Evolutionary conservation across 2,888 invertebrate genomes (phyloP), one percentile per base, ranked within the genome.

Genomic region (Nebria salina): DNA sequence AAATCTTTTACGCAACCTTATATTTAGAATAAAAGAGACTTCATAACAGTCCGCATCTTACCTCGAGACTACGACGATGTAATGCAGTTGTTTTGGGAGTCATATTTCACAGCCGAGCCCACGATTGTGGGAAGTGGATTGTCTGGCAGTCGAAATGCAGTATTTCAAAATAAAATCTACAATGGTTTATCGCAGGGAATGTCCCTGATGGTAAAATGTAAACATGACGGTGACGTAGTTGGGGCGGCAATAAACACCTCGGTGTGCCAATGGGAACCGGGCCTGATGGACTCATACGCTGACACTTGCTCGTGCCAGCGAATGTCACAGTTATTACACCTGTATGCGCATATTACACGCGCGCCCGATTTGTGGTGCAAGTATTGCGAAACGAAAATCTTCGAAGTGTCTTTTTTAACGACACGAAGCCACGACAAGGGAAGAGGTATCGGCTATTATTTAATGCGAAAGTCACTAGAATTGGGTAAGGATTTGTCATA

Each of bases 101-200:
- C 90, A 68, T 91, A 89, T 85, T 91, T 91, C 89, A 89, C 89
- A 0, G 89, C 91, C 0, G 92, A 92, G 85, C 92, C 92, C 1
- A 90, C 89, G 66, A 86, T 90, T 7, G 85, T 86, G 0, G 87
- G 89, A 0, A 86, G 92, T 0, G 90, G 90, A 87, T 89, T 92
- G 86, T 64, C 89, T 86, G 80, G 88, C 86, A 84, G 89, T 86
- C 84, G 85, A 87, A 68, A 85, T 86, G 82, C 86, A 86, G 82
- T 90, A 88, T 90, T 83, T 84, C 87, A 85, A 2, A 84, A 91
- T 89, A 89, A 64, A 87, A 89, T 79, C 86, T 89, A 43, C 84
- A 89, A 74, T 88, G 89, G 0, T 86, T 87, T 85, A 89, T 89
- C 85, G 72, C 86, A 82, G 83, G 90, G 84, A 80, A 86, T 41